Conservation (phyloP, 2,113 vertebrate genomes). For the Candoia aspera region DNA sequence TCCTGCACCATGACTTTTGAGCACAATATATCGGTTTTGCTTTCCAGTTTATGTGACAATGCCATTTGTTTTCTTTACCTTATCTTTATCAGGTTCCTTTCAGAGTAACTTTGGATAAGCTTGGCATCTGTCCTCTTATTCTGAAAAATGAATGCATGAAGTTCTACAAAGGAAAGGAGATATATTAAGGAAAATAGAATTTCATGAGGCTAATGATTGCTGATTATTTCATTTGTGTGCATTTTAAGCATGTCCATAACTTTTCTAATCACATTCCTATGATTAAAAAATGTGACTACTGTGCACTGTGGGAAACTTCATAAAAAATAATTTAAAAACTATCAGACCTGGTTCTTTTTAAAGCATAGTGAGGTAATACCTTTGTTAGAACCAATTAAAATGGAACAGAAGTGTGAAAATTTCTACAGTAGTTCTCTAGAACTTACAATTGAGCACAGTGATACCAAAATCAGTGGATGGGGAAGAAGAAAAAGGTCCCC, state of each 20-base stretch:
- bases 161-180: constrained; percentile 65
- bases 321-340: not conserved
- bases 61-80: constrained; percentile 66
- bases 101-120: constrained; percentile 66
- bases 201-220: not conserved
- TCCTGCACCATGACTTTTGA: constrained; percentile 39
- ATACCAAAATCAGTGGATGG: not conserved
- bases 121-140: constrained; percentile 69
- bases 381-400: not conserved
- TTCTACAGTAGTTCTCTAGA: not conserved
- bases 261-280: not conserved
- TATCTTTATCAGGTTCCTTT: constrained; percentile 69
- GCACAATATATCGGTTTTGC: constrained; percentile 7
- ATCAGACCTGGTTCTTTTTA: not conserved
- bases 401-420: not conserved
- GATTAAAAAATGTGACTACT: not conserved
- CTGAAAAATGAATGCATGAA: constrained; percentile 70
- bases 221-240: not conserved
- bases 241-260: not conserved
- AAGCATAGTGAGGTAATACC: not conserved
- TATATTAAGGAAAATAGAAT: not conserved
- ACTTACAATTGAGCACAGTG: not conserved
- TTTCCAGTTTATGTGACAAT: constrained; percentile 32
- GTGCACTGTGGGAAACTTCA: not conserved
- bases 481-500: not conserved